A percentile compares a stretch with the other conserved stretches of the same genome.
phyloP scores from a whole-genome alignment of 2,113 vertebrate species.

The Coptodon bakossiorum region DNA sequence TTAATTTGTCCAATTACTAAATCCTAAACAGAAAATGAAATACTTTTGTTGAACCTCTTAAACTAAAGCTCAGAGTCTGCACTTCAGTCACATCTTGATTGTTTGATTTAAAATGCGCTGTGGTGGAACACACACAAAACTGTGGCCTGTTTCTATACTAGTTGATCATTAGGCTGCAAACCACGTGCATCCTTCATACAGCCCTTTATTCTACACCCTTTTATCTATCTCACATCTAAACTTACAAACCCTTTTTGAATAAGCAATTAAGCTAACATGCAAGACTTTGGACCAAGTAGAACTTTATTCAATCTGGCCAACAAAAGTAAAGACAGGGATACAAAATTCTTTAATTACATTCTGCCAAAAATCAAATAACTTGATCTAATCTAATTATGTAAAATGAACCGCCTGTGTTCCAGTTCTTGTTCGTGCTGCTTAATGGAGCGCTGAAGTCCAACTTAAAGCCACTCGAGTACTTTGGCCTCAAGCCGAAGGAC shows the following conservation, averaged over 20 bases:
- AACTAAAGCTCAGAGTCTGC: not conserved
- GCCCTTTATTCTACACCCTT: not conserved
- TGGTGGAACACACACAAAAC: not conserved
- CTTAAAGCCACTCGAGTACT: slow-evolving; percentile 72
- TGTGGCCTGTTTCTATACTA: not conserved
- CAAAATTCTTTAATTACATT: not conserved
- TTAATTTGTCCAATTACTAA: not conserved
- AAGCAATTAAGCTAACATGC: not conserved
- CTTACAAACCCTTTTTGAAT: not conserved
- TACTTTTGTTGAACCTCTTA: not conserved
- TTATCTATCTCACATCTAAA: not conserved
- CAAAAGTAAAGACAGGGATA: not conserved
- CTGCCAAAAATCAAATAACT: not conserved
- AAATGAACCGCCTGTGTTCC: slow-evolving; percentile 2
- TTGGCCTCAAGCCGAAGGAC: slow-evolving; percentile 77
- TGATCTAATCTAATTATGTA: not conserved
- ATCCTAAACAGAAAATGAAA: not conserved
- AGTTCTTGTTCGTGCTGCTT: slow-evolving; percentile 88
- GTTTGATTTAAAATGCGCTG: not conserved
- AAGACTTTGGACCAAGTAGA: not conserved
- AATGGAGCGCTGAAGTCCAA: slow-evolving; percentile 76
- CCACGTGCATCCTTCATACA: not conserved
- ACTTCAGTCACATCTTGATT: not conserved
- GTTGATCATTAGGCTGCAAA: not conserved
- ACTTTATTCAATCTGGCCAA: not conserved